Percentiles rank a stretch among this genome's conserved stretches.
These are phyloP conservation scores for Trichonephila clavipes DNA, from an alignment of 1,140 invertebrate species.

Conservation along the genomic window DNA sequence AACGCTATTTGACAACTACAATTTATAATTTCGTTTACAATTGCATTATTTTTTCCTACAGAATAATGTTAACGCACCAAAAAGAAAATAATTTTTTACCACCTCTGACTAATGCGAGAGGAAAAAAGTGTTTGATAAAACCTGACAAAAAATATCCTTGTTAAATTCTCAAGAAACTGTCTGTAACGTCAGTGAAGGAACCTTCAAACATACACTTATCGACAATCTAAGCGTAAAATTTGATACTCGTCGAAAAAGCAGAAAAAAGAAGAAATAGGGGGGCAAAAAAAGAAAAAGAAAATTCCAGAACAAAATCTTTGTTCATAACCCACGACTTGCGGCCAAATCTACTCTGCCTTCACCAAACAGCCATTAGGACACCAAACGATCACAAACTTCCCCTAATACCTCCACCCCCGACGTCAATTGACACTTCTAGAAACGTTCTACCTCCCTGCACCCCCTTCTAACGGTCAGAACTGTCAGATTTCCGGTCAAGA, in stretches of 20 bases:
- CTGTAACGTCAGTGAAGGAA: background rate
- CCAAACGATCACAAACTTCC: slow-evolving; percentile 30
- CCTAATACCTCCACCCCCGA: background rate
- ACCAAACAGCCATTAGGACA: slow-evolving; percentile 56
- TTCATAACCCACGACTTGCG: slow-evolving; percentile 31
- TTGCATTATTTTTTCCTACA: too few species aligned
- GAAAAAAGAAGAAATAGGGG: background rate
- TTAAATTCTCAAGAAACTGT: slow-evolving; percentile 16
- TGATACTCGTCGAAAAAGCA: background rate
- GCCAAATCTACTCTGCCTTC: slow-evolving; percentile 40
- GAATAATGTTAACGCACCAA: too few species aligned
- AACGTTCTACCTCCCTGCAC: slow-evolving; percentile 8
- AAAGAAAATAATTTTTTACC: background rate
- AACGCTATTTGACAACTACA: too few species aligned
- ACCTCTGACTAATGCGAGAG: background rate
- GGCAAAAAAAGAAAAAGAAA: background rate
- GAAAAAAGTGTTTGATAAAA: background rate
- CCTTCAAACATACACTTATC: slow-evolving; percentile 31
- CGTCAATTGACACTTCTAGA: slow-evolving; percentile 67
- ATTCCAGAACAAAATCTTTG: slow-evolving; percentile 37
- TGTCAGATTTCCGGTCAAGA: slow-evolving; percentile 72
- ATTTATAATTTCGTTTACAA: too few species aligned
- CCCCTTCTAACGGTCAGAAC: slow-evolving; percentile 65
- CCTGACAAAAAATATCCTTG: background rate
- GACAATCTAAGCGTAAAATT: slow-evolving; percentile 23